Percentiles rank a stretch among this genome's conserved stretches.
Evolutionary conservation across 2,113 vertebrate species (phyloP).

Genomic region (Equus przewalskii): DNA sequence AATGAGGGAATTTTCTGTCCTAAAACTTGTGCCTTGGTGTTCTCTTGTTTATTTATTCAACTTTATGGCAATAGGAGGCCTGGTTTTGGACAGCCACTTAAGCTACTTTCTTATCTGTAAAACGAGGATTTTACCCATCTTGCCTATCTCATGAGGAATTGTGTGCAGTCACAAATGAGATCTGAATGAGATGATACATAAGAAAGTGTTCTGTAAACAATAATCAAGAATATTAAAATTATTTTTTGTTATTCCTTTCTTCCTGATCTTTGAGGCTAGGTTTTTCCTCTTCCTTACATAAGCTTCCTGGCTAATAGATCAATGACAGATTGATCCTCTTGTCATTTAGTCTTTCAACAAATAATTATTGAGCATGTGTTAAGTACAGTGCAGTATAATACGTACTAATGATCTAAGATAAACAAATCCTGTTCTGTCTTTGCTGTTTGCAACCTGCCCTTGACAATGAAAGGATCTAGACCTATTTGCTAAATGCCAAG

Average conservation of each 20-base stretch:
- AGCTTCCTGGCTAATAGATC: not conserved
- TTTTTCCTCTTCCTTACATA: slow-evolving; percentile 37
- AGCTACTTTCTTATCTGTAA: not conserved
- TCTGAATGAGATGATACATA: not conserved
- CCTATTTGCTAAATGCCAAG: slow-evolving; percentile 29
- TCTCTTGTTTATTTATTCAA: slow-evolving; percentile 28
- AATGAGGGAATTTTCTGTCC: not conserved
- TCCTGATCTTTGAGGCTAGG: not conserved
- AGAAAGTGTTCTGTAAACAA: not conserved
- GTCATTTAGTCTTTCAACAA: slow-evolving; percentile 45
- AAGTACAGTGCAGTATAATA: not conserved
- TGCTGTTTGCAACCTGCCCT: not conserved
- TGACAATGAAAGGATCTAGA: slow-evolving; percentile 2
- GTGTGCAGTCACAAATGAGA: slow-evolving; percentile 29
- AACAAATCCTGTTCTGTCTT: not conserved
- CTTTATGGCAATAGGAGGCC: not conserved
- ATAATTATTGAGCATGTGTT: slow-evolving; percentile 4
- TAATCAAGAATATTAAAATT: slow-evolving; percentile 12
- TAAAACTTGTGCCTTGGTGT: not conserved
- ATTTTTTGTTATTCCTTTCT: not conserved
- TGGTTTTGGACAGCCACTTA: slow-evolving; percentile 36
- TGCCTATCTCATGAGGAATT: not conserved
- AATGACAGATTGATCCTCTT: not conserved
- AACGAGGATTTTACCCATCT: slow-evolving; percentile 19
- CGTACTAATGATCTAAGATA: not conserved